Evolutionary conservation across 2,888 invertebrate species (phyloP).

Genomic region (Lutraria lutraria): DNA sequence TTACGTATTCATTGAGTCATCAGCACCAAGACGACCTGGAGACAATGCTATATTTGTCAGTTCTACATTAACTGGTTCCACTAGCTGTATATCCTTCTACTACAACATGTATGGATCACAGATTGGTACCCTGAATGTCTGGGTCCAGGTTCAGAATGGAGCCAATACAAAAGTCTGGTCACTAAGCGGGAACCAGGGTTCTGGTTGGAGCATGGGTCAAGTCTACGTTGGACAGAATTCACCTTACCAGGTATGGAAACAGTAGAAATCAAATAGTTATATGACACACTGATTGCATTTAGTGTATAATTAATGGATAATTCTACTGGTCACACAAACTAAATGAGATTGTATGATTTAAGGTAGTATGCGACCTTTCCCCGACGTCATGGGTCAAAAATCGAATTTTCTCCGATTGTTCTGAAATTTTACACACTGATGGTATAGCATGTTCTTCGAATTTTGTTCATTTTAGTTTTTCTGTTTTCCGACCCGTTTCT

Average conservation of each 20-base stretch:
- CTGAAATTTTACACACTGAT: too few relatives aligned
- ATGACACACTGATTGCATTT: too few relatives aligned
- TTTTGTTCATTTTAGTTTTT: too few relatives aligned
- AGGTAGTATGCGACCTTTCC: too few relatives aligned
- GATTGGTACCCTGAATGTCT: conserved; percentile 77
- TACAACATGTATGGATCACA: conserved; percentile 83
- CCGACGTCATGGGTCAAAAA: too few relatives aligned
- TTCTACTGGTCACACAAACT: too few relatives aligned
- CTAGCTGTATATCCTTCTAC: conserved; percentile 79
- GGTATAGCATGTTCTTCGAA: too few relatives aligned
- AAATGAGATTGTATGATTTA: too few relatives aligned
- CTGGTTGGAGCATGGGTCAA: conserved; percentile 73
- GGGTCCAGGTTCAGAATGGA: conserved; percentile 66
- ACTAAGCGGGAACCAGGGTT: conserved; percentile 75
- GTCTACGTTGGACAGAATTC: conserved; percentile 57
- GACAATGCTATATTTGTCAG: conserved; percentile 80
- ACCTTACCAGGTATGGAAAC: conserved; percentile 59
- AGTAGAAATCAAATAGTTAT: background rate
- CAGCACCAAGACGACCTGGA: conserved; percentile 89
- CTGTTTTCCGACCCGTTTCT: too few relatives aligned
- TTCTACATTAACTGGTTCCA: conserved; percentile 67
- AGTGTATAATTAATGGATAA: too few relatives aligned
- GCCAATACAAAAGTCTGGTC: conserved; percentile 71
- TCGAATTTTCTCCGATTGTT: too few relatives aligned
- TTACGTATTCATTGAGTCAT: conserved; percentile 94